A percentile compares a stretch with the other conserved stretches of the same genome.
phyloP scores from a whole-genome alignment of 2,888 invertebrate species.

The Notodonta ziczac region DNA sequence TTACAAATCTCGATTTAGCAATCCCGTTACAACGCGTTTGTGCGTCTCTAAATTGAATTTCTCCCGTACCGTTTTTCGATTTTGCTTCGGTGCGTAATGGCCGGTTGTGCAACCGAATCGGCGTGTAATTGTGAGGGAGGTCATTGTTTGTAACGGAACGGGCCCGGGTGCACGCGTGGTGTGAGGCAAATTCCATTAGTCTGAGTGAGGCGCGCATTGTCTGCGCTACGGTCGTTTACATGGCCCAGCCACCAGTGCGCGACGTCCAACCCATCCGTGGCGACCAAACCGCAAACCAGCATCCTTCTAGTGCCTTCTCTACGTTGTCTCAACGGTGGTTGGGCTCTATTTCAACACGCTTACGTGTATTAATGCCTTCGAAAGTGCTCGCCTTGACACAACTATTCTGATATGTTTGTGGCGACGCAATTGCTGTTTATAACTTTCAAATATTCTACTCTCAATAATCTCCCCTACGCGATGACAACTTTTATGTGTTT shows the following conservation, averaged over 20 bases:
- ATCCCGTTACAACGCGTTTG: conserved; percentile 39
- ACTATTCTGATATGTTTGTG: conserved; percentile 47
- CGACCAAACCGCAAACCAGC: conserved; percentile 18
- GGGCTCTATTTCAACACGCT: conserved; percentile 21
- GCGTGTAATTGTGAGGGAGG: conserved; percentile 60
- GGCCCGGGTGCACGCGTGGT: conserved; percentile 54
- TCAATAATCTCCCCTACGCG: conserved; percentile 22
- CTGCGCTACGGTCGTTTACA: conserved; percentile 58
- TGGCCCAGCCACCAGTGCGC: conserved; percentile 37
- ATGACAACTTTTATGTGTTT: conserved; percentile 4
- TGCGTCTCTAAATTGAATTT: conserved; percentile 23
- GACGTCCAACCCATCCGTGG: conserved; percentile 28
- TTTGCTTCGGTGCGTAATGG: conserved; percentile 52
- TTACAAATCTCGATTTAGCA: conserved; percentile 43
- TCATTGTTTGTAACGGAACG: conserved; percentile 76
- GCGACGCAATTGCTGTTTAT: conserved; percentile 49
- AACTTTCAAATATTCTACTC: conserved; percentile 48
- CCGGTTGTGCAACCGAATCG: conserved; percentile 62
- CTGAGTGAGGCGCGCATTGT: conserved; percentile 48
- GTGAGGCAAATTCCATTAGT: conserved; percentile 76
- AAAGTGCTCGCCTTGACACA: conserved; percentile 64
- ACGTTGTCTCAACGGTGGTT: conserved; percentile 14
- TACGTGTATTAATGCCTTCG: conserved; percentile 39
- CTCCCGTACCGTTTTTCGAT: conserved; percentile 50
- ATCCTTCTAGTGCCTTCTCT: conserved; percentile 18